Evolutionary conservation across 2,113 vertebrate species (phyloP).

Genomic region (Neolamprologus kungweensis): DNA sequence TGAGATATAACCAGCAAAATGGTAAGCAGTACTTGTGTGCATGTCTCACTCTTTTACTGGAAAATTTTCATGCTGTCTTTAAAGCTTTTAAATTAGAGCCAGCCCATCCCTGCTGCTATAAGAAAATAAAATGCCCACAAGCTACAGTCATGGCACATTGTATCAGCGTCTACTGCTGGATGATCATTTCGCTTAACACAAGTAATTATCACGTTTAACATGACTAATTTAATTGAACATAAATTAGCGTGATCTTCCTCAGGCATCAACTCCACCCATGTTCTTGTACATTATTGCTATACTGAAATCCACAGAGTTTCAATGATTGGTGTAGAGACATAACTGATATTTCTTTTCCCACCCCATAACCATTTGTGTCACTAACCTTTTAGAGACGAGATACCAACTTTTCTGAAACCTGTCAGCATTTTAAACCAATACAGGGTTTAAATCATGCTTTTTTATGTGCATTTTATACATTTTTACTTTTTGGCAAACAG

Average conservation of each 20-base stretch:
- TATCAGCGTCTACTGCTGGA: constrained; percentile 19
- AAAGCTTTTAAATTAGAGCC: constrained; percentile 19
- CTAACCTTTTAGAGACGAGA: background rate
- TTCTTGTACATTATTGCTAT: background rate
- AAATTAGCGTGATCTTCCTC: constrained; percentile 38
- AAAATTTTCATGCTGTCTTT: background rate
- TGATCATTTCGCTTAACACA: constrained; percentile 52
- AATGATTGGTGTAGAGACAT: background rate
- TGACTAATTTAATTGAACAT: constrained; percentile 60
- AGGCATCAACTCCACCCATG: constrained; percentile 13
- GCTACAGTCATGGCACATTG: constrained; percentile 40
- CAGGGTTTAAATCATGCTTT: too few relatives aligned
- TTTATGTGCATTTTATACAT: background rate
- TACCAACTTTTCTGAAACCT: background rate
- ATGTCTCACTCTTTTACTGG: background rate
- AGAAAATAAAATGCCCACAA: constrained; percentile 33
- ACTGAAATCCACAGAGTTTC: background rate
- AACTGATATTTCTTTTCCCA: background rate
- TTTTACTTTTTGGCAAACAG: background rate
- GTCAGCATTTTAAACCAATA: background rate
- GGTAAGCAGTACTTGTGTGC: background rate
- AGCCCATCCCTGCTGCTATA: background rate
- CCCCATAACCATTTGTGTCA: background rate
- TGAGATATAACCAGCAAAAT: background rate
- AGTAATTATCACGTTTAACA: constrained; percentile 53